Conservation (phyloP, 2,113 vertebrate genomes). For the Lucifuga dentata region DNA sequence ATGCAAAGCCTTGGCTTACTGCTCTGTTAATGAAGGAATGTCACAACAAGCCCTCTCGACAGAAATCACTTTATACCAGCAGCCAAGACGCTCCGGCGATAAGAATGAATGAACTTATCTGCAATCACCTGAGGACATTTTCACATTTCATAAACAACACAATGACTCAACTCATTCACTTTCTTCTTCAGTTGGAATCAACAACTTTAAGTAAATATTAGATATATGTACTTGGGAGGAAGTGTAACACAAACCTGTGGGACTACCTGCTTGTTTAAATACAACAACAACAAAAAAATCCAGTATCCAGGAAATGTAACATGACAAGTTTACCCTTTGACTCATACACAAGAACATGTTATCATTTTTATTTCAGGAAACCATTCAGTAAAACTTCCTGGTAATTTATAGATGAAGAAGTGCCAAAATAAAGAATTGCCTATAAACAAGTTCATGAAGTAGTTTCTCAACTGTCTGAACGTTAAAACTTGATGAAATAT, state of each 20-base stretch:
- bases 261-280: background rate
- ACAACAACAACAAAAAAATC: too few species aligned
- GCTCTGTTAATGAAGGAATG: conserved; percentile 53
- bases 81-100: conserved; percentile 30
- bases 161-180: background rate
- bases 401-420: conserved; percentile 15
- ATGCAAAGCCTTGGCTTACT: conserved; percentile 42
- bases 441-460: background rate
- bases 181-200: conserved; percentile 18
- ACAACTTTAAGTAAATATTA: conserved; percentile 25
- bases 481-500: conserved; percentile 25
- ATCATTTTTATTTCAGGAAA: background rate
- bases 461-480: background rate
- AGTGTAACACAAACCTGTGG: conserved; percentile 12
- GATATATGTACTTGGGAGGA: conserved; percentile 5
- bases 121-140: conserved; percentile 42
- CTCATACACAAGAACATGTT: conserved; percentile 17
- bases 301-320: background rate
- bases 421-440: background rate
- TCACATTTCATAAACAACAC: conserved; percentile 26
- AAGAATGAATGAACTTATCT: conserved; percentile 61
- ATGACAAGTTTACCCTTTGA: background rate
- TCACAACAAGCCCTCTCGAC: conserved; percentile 63
- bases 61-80: conserved; percentile 48
- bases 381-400: background rate